Conservation (phyloP, 2,797 vertebrate species). For the Ibycter americanus region DNA sequence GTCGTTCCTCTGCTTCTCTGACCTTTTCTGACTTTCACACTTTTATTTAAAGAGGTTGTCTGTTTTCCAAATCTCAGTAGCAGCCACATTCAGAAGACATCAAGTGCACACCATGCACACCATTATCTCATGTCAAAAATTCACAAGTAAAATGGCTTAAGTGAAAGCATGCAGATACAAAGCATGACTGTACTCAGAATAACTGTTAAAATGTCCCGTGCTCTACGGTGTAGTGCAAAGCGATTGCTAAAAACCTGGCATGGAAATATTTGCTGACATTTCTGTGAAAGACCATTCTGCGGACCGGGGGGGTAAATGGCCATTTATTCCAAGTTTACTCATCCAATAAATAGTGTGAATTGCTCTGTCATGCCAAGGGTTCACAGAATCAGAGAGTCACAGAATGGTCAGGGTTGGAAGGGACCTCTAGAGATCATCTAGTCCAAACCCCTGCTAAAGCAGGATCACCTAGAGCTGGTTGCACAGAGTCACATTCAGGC, state of each 20-base stretch:
- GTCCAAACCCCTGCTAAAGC: too few species aligned
- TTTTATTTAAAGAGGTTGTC: neutral
- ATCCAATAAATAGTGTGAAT: neutral
- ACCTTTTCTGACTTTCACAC: neutral
- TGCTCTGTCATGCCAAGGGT: neutral
- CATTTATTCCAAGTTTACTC: neutral
- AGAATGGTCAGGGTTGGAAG: too few species aligned
- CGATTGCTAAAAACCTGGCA: neutral
- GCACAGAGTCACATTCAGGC: too few species aligned
- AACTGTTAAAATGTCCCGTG: neutral
- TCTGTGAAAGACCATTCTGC: neutral
- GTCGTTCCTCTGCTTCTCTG: neutral
- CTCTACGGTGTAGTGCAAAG: neutral
- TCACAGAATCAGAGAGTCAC: neutral
- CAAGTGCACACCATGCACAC: neutral
- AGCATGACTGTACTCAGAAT: neutral
- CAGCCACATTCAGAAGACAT: neutral
- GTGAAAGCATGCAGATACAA: neutral
- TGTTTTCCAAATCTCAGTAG: neutral
- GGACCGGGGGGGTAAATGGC: neutral
- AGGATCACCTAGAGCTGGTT: too few species aligned
- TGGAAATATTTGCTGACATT: constrained; percentile 2
- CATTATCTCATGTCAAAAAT: neutral
- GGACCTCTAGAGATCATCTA: too few species aligned
- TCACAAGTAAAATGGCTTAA: neutral